Conservation (phyloP, 2,888 invertebrate genomes). For the Athetis lepigone region DNA sequence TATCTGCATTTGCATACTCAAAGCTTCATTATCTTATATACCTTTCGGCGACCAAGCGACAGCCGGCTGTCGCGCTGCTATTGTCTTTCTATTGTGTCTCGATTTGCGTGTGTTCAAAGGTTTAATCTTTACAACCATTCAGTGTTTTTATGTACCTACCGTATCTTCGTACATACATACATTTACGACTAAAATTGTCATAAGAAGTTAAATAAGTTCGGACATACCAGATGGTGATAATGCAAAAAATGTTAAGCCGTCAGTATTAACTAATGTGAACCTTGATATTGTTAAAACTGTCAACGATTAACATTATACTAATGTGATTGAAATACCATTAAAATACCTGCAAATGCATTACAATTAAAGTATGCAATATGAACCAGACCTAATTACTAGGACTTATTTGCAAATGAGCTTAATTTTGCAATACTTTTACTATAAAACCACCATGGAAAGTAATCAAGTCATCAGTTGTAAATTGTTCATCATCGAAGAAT, state of each 20-base stretch:
- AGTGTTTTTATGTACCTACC: too few species aligned
- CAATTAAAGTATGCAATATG: conserved; percentile 16
- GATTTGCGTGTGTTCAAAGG: too few species aligned
- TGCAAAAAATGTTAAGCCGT: conserved; percentile 10
- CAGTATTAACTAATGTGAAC: not conserved
- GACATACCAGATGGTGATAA: not conserved
- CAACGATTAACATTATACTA: not conserved
- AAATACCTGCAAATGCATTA: conserved; percentile 21
- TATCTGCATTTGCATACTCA: too few species aligned
- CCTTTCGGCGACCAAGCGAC: too few species aligned
- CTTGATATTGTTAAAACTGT: not conserved
- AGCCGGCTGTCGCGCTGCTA: too few species aligned
- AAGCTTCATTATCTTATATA: too few species aligned
- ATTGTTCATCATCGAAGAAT: conserved; percentile 8
- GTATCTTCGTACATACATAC: too few species aligned
- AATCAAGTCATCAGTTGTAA: conserved; percentile 26
- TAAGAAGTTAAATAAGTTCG: not conserved
- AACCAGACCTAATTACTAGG: conserved; percentile 29
- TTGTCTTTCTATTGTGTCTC: too few species aligned
- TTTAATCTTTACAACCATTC: too few species aligned
- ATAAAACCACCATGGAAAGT: conserved; percentile 33
- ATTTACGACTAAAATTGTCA: too few species aligned
- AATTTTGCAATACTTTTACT: conserved; percentile 36
- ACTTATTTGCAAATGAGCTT: conserved; percentile 37
- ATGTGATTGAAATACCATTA: conserved; percentile 19